Evolutionary conservation across 1,140 invertebrate species (phyloP), one percentile per base, ranked within the genome.

Genomic region (Rhysida immarginata): DNA sequence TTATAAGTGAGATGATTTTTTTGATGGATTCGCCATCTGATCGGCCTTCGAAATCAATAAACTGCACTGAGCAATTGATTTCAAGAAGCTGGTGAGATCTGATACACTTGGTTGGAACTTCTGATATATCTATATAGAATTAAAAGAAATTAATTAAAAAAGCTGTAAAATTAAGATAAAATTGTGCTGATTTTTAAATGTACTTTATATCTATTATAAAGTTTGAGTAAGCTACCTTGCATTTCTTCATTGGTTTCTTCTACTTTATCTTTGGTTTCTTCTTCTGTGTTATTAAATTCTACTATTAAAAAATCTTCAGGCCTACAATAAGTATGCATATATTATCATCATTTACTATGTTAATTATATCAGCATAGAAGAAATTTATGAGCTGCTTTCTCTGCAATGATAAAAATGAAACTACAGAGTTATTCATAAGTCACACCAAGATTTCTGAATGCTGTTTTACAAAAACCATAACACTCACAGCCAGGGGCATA

Each of bases 31-130:
- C 95, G 0, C 93, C 93, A 72, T 99, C 96, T 0, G 93, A 96
- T 44, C 95, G 76, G 2, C 96, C 96, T 69, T 99, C 96, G 70
- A 99, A 96, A 74, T 99, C 96, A 56, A 99, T 97, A 63, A 88
- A 96, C 58, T 88, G 83, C 1, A 99, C 80, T 63, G 82, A 81
- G 23, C 89, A 89, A 60, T 85, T 83, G 0, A 98, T 81, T 54
- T 81, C 77, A 18, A 97, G 76, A 0, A 80, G 81, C 24, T 85
- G 79, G 2, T 78, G 78, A 29, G 81, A 75, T n/a, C 80, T 77
- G 2, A 94, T 76, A 68, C 92, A 94, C 71, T 97, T 98, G 5
- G 87, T 90, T 23, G 88, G 89, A 59, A 85, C 78, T 67, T 93
- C 87, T 11, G 77, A 68, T 44, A 79, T 68, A 60, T 80, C 77